Evolutionary conservation across 2,888 invertebrate genomes (phyloP).

Genomic region (Noctua janthe): DNA sequence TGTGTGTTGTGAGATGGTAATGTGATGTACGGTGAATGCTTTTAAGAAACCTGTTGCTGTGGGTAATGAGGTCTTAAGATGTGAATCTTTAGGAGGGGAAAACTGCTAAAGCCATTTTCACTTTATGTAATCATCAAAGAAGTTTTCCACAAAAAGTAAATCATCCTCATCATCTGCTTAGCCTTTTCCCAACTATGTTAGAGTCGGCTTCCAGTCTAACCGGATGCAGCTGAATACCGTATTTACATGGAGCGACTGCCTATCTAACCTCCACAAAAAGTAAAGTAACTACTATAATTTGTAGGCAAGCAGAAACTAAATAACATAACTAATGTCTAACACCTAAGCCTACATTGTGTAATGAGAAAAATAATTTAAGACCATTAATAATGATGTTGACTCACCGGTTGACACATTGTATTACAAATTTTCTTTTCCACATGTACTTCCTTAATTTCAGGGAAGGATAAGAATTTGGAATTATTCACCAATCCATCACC

Average conservation of each 20-base stretch:
- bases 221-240: not conserved
- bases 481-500: not conserved
- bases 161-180: not conserved
- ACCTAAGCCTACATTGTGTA: no score
- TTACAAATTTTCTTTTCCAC: not conserved
- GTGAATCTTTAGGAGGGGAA: not conserved
- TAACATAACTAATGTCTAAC: no score
- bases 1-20: conserved; percentile 38
- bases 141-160: not conserved
- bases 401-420: conserved; percentile 7
- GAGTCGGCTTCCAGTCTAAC: not conserved
- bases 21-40: conserved; percentile 28
- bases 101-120: not conserved
- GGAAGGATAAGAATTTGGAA: conserved; percentile 23
- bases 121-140: not conserved
- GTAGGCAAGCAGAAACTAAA: not conserved
- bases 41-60: conserved; percentile 37
- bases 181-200: not conserved
- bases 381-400: not conserved
- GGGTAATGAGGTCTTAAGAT: conserved; percentile 1
- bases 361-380: not conserved
- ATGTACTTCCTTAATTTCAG: not conserved
- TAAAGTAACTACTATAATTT: not conserved
- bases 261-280: not conserved
- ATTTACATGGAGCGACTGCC: not conserved